Base-by-base conservation (phyloP, 1,140 invertebrate genomes). In the Halesus radiatus region DNA sequence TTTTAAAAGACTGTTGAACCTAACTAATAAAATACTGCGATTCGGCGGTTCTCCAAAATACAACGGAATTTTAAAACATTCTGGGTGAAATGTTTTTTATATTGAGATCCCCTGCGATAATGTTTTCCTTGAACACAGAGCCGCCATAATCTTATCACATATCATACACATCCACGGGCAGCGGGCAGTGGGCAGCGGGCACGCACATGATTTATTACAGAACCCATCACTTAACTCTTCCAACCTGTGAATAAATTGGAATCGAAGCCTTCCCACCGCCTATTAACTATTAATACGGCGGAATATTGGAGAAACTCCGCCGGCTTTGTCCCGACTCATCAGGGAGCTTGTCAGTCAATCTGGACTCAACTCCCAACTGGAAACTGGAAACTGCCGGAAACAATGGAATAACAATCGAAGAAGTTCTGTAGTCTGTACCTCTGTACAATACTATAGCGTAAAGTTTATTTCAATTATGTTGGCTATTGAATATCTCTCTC, bases 211-310 rank as follows among this genome's bases (percentile, higher is more conserved):
- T 66, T 66, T 66, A 66, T 29, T 29, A n/a, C 7, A n/a, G 62
- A 66, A n/a, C 37, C 37, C 37, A 13, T 45, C 37, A 16, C 29
- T 22, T 66, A 22, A 29, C 26, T 32, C 62, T 66, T 66, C 62
- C 22, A 32, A 66, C 32, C 62, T 26, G 62, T 66, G 62, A 66
- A 66, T 66, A 66, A 66, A 66, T 66, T 66, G 62, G 26, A 66
- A 45, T 32, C 22, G 29, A 66, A 3, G 10, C 37, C 62, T 37
- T 66, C 26, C n/a, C 22, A 7, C 23, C 23, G 60, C 62, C 62
- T 13, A 66, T 66, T 60, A 66, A 66, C 23, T 45, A 45, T 45
- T 45, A 45, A 45, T 45, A 3, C 62, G 62, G 23, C 16, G 16
- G 62, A 37, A 66, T 29, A 66, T 66, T 66, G 22, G 23, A 29